Conservation (phyloP, 2,113 vertebrate species). For the Sturnira hondurensis region DNA sequence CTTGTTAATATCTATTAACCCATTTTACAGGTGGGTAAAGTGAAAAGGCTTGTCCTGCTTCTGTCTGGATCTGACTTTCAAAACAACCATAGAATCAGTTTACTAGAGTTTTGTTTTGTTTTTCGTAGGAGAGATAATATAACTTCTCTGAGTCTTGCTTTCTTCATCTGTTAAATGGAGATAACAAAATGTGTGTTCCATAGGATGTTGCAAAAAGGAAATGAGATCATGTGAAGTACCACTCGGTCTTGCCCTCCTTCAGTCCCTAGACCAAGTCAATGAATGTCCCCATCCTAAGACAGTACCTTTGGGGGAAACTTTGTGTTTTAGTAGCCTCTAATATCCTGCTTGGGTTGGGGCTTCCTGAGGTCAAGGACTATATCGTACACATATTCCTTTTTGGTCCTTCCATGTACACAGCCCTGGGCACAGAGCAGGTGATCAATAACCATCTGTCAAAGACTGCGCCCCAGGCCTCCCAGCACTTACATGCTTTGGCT, state of each 20-base stretch:
- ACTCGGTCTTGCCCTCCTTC: background rate
- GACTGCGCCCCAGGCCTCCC: background rate
- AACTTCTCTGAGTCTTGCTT: background rate
- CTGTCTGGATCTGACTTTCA: background rate
- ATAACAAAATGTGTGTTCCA: background rate
- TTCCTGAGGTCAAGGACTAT: background rate
- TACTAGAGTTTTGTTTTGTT: background rate
- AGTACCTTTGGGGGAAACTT: background rate
- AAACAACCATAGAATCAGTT: background rate
- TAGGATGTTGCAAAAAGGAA: background rate
- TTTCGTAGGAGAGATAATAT: background rate
- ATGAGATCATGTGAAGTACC: background rate
- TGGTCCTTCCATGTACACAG: background rate
- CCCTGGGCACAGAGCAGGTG: background rate
- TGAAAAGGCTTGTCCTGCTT: background rate
- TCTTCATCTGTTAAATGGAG: conserved; percentile 21
- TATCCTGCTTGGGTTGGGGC: background rate
- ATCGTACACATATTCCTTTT: background rate
- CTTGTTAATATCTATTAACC: background rate
- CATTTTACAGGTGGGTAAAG: background rate
- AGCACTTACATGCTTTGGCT: background rate
- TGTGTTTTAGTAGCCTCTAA: background rate
- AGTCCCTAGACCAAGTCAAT: too few species aligned
- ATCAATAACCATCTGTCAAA: background rate
- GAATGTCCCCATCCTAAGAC: background rate